Conservation (phyloP, 2,888 invertebrate species). For the Campaea margaritaria region DNA sequence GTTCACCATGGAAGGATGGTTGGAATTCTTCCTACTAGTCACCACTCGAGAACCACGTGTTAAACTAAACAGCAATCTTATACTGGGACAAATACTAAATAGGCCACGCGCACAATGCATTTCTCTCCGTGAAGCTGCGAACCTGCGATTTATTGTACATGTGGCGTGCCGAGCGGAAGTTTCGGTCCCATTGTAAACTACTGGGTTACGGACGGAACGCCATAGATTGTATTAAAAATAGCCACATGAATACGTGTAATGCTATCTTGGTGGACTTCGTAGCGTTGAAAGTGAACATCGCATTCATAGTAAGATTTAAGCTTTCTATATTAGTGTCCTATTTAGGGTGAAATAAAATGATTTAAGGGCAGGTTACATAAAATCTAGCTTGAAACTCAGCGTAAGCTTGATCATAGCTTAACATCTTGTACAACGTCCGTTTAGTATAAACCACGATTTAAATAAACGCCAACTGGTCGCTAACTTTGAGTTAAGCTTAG, state of each 20-base stretch:
- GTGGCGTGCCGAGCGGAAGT: slow-evolving; percentile 60
- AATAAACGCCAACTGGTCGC: too few species aligned
- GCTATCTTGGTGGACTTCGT: neutral
- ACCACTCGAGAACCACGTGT: neutral
- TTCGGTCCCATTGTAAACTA: slow-evolving; percentile 54
- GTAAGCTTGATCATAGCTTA: too few species aligned
- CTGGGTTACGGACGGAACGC: slow-evolving; percentile 27
- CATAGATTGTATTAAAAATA: slow-evolving; percentile 35
- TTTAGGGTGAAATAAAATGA: too few species aligned
- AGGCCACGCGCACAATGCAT: slow-evolving; percentile 71
- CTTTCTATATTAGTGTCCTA: too few species aligned
- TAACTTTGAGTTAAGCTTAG: too few species aligned
- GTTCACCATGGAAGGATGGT: too few species aligned
- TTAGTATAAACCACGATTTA: too few species aligned
- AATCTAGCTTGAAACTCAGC: too few species aligned
- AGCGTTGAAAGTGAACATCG: neutral
- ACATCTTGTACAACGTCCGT: too few species aligned
- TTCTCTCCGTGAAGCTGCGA: slow-evolving; percentile 56
- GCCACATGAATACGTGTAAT: slow-evolving; percentile 13
- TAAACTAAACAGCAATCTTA: neutral
- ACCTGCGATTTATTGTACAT: slow-evolving; percentile 66
- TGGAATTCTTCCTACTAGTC: too few species aligned
- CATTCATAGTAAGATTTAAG: neutral
- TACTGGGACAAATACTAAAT: slow-evolving; percentile 62
- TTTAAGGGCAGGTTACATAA: too few species aligned